Percentiles rank a stretch among this genome's conserved stretches.
Conservation (phyloP, 2,113 vertebrate genomes). For the Columbina picui region DNA sequence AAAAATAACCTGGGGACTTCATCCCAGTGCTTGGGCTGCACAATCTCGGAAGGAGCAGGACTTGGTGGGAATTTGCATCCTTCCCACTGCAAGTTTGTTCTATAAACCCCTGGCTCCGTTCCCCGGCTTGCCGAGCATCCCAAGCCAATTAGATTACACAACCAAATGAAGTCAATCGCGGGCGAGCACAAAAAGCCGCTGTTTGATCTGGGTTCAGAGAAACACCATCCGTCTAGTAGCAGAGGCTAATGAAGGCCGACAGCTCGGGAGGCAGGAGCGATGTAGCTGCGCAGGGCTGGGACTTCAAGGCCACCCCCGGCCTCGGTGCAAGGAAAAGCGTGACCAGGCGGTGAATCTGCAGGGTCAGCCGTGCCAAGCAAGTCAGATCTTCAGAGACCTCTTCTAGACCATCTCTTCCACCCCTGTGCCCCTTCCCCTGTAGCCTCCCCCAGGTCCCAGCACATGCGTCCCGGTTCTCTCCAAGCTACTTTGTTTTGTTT, state of each 20-base stretch:
- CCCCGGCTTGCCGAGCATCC: background rate
- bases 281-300: background rate
- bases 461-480: background rate
- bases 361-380: background rate
- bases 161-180: background rate
- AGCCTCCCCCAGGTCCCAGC: background rate
- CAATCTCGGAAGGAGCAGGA: background rate
- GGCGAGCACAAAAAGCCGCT: background rate
- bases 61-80: background rate
- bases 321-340: rapidly evolving
- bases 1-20: background rate
- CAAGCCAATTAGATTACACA: background rate
- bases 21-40: background rate
- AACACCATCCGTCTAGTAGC: background rate
- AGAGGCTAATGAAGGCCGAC: background rate
- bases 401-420: background rate
- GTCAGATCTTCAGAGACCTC: background rate
- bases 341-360: background rate
- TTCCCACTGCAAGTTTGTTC: background rate
- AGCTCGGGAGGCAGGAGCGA: background rate
- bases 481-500: background rate
- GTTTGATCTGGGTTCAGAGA: background rate
- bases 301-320: background rate
- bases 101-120: background rate
- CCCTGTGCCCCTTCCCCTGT: background rate